phyloP scores from a whole-genome alignment of 2,113 vertebrate species.

The Carassius gibelio region DNA sequence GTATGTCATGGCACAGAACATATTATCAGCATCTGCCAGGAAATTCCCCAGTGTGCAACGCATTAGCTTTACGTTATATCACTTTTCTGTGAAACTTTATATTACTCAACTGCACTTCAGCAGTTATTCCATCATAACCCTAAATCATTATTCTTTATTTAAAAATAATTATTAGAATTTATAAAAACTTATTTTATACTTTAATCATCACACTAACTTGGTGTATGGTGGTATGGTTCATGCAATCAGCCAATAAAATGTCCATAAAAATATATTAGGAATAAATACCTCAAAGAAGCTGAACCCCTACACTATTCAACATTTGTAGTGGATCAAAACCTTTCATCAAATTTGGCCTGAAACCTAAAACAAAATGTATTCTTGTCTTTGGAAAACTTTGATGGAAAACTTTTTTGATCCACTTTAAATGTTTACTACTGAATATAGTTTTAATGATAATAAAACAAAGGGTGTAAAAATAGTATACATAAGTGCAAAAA shows the following conservation, averaged over 20 bases:
- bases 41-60: background rate
- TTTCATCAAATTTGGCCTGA: no score
- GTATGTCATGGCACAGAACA: background rate
- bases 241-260: no score
- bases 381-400: no score
- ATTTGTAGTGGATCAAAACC: no score
- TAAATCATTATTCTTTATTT: background rate
- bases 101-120: background rate
- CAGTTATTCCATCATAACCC: background rate
- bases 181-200: background rate
- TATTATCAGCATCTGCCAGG: constrained; percentile 12
- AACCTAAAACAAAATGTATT: no score
- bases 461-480: background rate
- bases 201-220: background rate
- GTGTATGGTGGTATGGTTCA: no score
- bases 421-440: no score
- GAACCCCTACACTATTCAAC: background rate
- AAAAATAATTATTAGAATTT: background rate
- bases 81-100: background rate
- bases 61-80: background rate
- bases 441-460: background rate
- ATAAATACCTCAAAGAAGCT: background rate
- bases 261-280: no score
- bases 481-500: background rate
- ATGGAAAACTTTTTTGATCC: no score